phyloP scores from a whole-genome alignment of 2,797 vertebrate genomes.

The Aphelocoma californica region DNA sequence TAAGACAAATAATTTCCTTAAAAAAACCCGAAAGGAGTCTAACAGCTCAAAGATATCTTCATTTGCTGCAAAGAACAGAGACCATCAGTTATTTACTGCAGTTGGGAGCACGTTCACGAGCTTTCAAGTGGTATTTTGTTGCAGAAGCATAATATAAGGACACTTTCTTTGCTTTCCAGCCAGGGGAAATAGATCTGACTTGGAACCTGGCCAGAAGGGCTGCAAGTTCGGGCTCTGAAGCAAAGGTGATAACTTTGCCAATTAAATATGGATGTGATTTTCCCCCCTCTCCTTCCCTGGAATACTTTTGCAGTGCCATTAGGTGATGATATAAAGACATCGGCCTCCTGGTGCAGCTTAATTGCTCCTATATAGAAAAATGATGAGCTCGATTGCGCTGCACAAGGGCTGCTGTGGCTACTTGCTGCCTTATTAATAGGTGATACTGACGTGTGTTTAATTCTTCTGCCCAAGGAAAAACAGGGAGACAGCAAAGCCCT shows the following conservation, averaged over 20 bases:
- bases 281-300: not conserved
- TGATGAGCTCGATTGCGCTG: conserved; percentile 47
- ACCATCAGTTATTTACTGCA: not conserved
- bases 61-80: conserved; percentile 17
- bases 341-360: conserved; percentile 66
- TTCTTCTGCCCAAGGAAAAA: conserved; percentile 47
- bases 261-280: conserved; percentile 57
- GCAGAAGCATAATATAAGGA: conserved; percentile 40
- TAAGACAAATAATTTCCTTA: conserved; percentile 26
- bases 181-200: conserved; percentile 35
- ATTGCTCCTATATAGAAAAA: conserved; percentile 70
- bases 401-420: conserved; percentile 41
- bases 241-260: conserved; percentile 67
- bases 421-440: conserved; percentile 63
- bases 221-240: conserved; percentile 35
- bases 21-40: not conserved
- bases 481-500: conserved; percentile 3
- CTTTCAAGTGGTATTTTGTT: conserved; percentile 20
- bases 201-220: conserved; percentile 48
- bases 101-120: not conserved
- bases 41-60: conserved; percentile 57
- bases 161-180: conserved; percentile 5
- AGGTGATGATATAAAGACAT: conserved; percentile 67
- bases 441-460: conserved; percentile 11
- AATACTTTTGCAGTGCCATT: conserved; percentile 47